Evolutionary conservation across 2,113 vertebrate species (phyloP).

Genomic region (Gallinago paraguaiae): DNA sequence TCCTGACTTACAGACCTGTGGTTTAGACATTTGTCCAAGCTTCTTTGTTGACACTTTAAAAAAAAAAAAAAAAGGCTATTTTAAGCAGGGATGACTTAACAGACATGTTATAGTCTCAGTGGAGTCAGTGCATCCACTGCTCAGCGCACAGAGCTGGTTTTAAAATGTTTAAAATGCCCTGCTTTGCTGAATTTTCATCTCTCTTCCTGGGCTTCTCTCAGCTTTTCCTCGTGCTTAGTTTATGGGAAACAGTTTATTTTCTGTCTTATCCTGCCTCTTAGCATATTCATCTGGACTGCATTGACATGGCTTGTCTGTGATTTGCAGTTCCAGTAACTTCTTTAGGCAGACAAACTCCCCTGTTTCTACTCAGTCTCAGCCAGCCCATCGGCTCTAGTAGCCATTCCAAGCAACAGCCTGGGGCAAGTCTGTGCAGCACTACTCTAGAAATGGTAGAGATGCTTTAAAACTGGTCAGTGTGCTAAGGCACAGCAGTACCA

Average conservation of each 20-base stretch:
- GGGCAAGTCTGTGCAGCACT: not conserved
- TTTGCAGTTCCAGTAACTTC: not conserved
- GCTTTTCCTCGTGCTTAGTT: not conserved
- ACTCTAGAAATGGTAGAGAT: accelerated
- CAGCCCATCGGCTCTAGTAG: not conserved
- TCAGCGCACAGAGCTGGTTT: not conserved
- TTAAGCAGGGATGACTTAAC: not conserved
- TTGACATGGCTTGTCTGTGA: not conserved
- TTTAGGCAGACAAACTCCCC: accelerated
- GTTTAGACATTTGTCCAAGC: not conserved
- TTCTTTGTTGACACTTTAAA: not conserved
- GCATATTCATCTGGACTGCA: not conserved
- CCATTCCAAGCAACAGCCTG: not conserved
- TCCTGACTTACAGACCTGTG: not conserved
- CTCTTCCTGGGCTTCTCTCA: not conserved
- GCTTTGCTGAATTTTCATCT: not conserved
- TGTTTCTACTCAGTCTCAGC: not conserved
- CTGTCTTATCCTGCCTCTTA: not conserved
- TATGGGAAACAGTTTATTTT: not conserved
- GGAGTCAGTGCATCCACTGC: not conserved
- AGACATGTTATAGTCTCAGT: not conserved
- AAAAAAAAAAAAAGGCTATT: not conserved
- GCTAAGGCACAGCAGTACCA: not conserved
- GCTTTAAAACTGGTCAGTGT: not conserved
- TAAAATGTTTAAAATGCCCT: not conserved